Conservation (phyloP, 2,888 invertebrate genomes). For the Eudemis profundana region DNA sequence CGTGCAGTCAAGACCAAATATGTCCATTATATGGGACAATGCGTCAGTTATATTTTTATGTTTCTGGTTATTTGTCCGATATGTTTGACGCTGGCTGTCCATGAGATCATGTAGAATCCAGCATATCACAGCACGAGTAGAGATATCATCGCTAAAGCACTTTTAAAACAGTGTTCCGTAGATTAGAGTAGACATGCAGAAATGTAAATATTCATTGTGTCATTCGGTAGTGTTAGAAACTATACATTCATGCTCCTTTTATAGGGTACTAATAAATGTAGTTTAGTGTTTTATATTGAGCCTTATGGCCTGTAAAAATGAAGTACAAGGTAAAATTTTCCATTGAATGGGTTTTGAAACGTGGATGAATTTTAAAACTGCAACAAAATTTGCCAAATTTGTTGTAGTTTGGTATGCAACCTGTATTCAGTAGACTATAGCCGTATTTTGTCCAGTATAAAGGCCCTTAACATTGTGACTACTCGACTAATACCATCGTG, state of each 20-base stretch:
- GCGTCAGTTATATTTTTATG: not conserved
- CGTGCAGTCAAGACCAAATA: conserved; percentile 8
- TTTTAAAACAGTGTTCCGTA: conserved; percentile 35
- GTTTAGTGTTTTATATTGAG: not conserved
- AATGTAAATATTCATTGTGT: conserved; percentile 17
- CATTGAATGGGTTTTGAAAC: not conserved
- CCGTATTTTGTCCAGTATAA: not conserved
- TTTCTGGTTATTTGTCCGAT: not conserved
- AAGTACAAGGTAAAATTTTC: not conserved
- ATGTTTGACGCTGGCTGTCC: conserved; percentile 12
- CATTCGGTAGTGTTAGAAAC: not conserved
- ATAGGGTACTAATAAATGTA: conserved; percentile 4
- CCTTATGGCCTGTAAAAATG: not conserved
- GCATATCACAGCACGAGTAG: conserved; percentile 32
- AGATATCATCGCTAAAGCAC: conserved; percentile 20
- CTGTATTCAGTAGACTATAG: too few species aligned
- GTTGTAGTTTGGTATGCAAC: too few species aligned
- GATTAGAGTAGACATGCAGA: conserved; percentile 15
- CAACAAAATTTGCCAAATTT: too few species aligned
- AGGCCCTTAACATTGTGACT: conserved; percentile 18
- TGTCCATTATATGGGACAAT: conserved; percentile 6
- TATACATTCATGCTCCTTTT: not conserved
- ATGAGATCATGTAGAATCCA: conserved; percentile 32
- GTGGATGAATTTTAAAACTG: not conserved
- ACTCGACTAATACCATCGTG: conserved; percentile 13